These are phyloP conservation scores for Stenchaetothrips biformis DNA, from an alignment of 2,888 invertebrate genomes.

Conservation along the genomic window DNA sequence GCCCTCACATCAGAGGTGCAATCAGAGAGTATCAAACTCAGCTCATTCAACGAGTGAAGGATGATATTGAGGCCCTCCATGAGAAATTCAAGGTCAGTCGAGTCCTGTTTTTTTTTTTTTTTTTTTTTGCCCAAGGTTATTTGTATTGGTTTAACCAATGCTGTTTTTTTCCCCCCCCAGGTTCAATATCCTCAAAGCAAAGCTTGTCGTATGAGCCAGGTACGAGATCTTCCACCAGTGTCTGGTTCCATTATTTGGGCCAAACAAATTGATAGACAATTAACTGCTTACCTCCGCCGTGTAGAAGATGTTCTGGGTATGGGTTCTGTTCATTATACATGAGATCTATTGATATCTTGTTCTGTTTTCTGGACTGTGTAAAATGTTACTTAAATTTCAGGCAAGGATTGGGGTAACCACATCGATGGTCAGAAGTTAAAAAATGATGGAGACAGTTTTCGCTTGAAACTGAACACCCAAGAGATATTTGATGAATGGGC, in stretches of 20 bases:
- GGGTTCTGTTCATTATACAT: neutral
- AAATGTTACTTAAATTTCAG: slow-evolving; percentile 45
- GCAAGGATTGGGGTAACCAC: slow-evolving; percentile 98
- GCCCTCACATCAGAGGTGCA: slow-evolving; percentile 97
- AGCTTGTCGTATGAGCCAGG: slow-evolving; percentile 83
- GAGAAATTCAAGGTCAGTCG: slow-evolving; percentile 87
- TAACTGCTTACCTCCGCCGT: slow-evolving; percentile 90
- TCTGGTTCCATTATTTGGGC: slow-evolving; percentile 99
- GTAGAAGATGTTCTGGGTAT: slow-evolving; percentile 96
- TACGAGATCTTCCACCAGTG: slow-evolving; percentile 92
- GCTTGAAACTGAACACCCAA: slow-evolving; percentile 90
- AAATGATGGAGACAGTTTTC: slow-evolving; percentile 96
- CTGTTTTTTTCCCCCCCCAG: slow-evolving; percentile 35
- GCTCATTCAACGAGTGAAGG: slow-evolving; percentile 96
- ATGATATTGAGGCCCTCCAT: slow-evolving; percentile 95
- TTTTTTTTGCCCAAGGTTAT: neutral
- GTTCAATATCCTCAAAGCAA: slow-evolving; percentile 95
- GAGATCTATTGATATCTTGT: slow-evolving; percentile 26
- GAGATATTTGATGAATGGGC: slow-evolving; percentile 99
- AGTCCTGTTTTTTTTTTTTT: neutral
- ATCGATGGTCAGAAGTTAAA: slow-evolving; percentile 97
- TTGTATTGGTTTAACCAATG: neutral
- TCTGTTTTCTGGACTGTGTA: neutral
- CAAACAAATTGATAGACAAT: slow-evolving; percentile 94
- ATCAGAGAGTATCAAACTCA: slow-evolving; percentile 99